Evolutionary conservation across 2,113 vertebrate genomes (phyloP).

Genomic region (Tonatia bakeri): DNA sequence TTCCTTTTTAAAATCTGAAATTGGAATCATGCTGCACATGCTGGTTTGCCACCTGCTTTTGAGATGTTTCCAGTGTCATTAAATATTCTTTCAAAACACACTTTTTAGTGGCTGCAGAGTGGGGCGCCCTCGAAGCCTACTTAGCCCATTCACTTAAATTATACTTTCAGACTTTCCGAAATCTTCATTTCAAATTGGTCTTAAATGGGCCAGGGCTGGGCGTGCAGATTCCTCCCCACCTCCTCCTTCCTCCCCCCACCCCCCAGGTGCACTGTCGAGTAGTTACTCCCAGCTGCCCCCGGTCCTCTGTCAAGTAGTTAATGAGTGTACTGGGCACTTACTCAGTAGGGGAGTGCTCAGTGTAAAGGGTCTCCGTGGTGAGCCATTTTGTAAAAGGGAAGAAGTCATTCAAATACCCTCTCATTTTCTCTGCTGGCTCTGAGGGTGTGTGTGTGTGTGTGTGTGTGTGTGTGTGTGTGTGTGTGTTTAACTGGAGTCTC

Average conservation of each 20-base stretch:
- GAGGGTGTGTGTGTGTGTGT: neutral
- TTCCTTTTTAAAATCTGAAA: constrained; percentile 41
- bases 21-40: constrained; percentile 32
- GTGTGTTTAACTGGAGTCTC: neutral
- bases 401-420: constrained; percentile 58
- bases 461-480: neutral
- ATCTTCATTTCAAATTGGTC: constrained; percentile 68
- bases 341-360: constrained; percentile 34
- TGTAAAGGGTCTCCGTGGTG: constrained; percentile 46
- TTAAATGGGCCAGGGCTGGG: constrained; percentile 40
- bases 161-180: constrained; percentile 62
- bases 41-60: constrained; percentile 60
- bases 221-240: constrained; percentile 36
- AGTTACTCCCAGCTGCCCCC: constrained; percentile 30
- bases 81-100: constrained; percentile 39
- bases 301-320: constrained; percentile 62
- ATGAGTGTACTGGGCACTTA: constrained; percentile 58
- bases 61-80: constrained; percentile 50
- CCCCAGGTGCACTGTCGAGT: constrained; percentile 49
- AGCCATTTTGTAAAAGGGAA: constrained; percentile 67
- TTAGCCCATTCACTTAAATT: constrained; percentile 65
- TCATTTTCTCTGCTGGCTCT: constrained; percentile 49
- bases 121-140: neutral
- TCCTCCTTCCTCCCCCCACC: neutral
- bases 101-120: constrained; percentile 28